phyloP scores from a whole-genome alignment of 2,797 vertebrate species.

The Champsocephalus gunnari region DNA sequence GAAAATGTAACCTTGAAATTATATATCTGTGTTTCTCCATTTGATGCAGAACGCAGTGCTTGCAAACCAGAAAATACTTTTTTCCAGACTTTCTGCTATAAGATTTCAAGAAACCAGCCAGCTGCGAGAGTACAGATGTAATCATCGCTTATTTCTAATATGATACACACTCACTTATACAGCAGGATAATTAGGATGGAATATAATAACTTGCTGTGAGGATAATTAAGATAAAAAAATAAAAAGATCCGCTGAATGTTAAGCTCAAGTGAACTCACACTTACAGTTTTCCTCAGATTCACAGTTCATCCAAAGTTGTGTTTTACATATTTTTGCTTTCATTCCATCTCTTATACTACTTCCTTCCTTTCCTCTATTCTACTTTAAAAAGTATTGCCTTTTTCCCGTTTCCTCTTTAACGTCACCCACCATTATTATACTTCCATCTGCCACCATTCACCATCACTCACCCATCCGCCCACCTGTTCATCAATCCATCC shows the following conservation, averaged over 20 bases:
- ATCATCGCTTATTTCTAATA: conserved; percentile 13
- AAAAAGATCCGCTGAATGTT: neutral
- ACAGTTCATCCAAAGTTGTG: neutral
- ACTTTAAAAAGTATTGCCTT: neutral
- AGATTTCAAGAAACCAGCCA: conserved; percentile 23
- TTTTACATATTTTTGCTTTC: neutral
- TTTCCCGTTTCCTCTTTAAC: conserved; percentile 19
- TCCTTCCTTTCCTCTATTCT: neutral
- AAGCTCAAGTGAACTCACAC: neutral
- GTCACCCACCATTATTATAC: conserved; percentile 21
- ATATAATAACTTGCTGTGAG: conserved; percentile 15
- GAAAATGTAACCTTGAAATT: neutral
- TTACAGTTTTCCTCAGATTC: neutral
- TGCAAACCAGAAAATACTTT: neutral
- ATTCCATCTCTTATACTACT: neutral
- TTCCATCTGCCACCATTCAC: conserved; percentile 49
- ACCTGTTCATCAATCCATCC: conserved; percentile 37
- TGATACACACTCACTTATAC: neutral
- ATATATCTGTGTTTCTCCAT: neutral
- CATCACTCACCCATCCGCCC: conserved; percentile 15
- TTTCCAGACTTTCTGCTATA: conserved; percentile 6
- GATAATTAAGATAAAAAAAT: conserved; percentile 23
- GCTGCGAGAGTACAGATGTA: conserved; percentile 7
- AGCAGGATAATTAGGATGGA: conserved; percentile 18
- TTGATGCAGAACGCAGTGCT: neutral